Evolutionary conservation across 2,888 invertebrate genomes (phyloP), one percentile per base, ranked within the genome.

Genomic region (Latheticus oryzae): DNA sequence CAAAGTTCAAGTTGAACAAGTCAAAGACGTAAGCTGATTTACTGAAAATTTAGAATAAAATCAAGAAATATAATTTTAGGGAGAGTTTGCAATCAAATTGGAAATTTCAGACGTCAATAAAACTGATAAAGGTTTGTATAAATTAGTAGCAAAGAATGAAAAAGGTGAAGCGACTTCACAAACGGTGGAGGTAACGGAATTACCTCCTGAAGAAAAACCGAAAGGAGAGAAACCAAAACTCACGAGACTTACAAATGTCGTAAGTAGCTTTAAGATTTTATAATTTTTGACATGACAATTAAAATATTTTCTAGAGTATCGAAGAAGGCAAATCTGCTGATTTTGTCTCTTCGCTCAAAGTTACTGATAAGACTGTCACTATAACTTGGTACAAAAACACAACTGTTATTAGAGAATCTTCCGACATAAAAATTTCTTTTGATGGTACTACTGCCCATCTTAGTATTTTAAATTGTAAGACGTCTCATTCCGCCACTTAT

Each of bases 131-230:
- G 95, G 95, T 64, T 84, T 89, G 55, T 95, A 96, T 79, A 95
- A 94, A 79, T 81, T 95, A 67, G 86, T 95, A 3, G 95, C 95
- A 13, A 93, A 90, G 76, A 95, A 95, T 76, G 94, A 94, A 70
- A 95, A 95, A 78, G 95, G 95, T 62, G 93, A 95, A 78, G 94
- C 93, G 7, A 87, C 88, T 7, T 95, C 95, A 15, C 93, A 94
- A 78, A 84, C 88, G 54, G 94, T 95, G 2, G 91, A 93, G 76
- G 88, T 95, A 43, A 87, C 88, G 38, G 93, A 94, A 64, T 87
- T 94, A 67, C 91, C 91, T 1, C 86, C 87, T 62, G 85, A 85
- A 58, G 87, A 88, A 68, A 87, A 88, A 67, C 86, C 87, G 61
- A 87, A 90, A 77, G 86, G 90, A 32, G 87, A 88, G 45, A 91